Percentiles rank a stretch among this genome's conserved stretches.
phyloP scores from a whole-genome alignment of 2,113 vertebrate species.

The Periophthalmus modestus region DNA sequence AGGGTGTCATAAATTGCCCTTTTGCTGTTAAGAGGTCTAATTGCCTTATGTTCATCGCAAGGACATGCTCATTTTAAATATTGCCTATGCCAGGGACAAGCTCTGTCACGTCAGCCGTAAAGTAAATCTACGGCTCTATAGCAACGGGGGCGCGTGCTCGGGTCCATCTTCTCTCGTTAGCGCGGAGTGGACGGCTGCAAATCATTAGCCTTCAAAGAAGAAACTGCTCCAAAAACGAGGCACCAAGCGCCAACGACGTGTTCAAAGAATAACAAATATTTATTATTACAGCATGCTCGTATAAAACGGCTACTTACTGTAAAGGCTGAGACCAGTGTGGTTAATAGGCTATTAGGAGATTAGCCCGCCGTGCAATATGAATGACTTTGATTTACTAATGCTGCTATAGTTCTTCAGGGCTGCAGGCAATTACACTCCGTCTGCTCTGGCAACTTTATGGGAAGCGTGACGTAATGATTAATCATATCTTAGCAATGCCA shows the following conservation, averaged over 20 bases:
- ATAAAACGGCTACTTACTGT: conserved; percentile 56
- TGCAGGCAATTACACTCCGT: not conserved
- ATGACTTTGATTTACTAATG: not conserved
- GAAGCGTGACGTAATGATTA: not conserved
- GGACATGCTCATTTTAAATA: conserved; percentile 25
- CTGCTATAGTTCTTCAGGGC: not conserved
- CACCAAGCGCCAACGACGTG: conserved; percentile 53
- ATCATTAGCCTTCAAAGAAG: conserved; percentile 67
- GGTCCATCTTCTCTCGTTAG: conserved; percentile 51
- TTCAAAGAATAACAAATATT: conserved; percentile 41
- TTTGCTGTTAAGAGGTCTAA: not conserved
- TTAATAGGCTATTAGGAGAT: not conserved
- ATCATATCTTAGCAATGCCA: not conserved
- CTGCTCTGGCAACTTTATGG: conserved; percentile 4
- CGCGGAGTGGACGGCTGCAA: conserved; percentile 59
- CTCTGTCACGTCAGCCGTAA: conserved; percentile 38
- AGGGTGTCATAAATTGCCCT: not conserved
- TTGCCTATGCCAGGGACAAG: conserved; percentile 1
- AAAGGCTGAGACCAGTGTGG: not conserved
- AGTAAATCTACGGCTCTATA: conserved; percentile 37
- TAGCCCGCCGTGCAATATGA: not conserved
- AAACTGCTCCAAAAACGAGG: conserved; percentile 42
- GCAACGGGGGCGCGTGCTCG: conserved; percentile 23
- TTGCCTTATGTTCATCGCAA: conserved; percentile 3
- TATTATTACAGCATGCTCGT: conserved; percentile 29